Percentiles rank a stretch among this genome's conserved stretches.
phyloP scores from a whole-genome alignment of 2,113 vertebrate species.

The Eleginops maclovinus region DNA sequence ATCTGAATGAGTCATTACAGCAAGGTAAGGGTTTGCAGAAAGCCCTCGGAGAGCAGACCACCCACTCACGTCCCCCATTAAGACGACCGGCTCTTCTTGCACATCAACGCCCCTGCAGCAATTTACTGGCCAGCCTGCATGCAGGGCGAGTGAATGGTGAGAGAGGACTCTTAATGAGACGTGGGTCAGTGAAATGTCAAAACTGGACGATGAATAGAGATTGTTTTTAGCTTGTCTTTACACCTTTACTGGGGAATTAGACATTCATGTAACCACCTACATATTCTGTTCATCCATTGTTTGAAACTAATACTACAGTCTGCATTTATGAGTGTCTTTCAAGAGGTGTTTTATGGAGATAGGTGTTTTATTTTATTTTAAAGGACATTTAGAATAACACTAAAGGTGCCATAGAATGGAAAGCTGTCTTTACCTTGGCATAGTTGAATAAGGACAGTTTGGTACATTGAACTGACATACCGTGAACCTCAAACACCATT shows the following conservation, averaged over 20 bases:
- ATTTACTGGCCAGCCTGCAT: slow-evolving; percentile 53
- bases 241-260: slow-evolving; percentile 13
- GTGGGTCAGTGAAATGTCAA: slow-evolving; percentile 66
- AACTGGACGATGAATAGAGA: slow-evolving; percentile 35
- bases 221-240: not conserved
- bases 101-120: slow-evolving; percentile 67
- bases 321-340: not conserved
- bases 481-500: too few relatives aligned
- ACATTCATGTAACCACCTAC: not conserved
- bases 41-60: slow-evolving; percentile 54
- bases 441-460: too few relatives aligned
- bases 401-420: too few relatives aligned
- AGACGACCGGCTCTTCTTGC: slow-evolving; percentile 41
- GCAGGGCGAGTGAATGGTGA: slow-evolving; percentile 47
- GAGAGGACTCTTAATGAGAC: slow-evolving; percentile 70
- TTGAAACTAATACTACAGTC: not conserved
- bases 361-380: not conserved
- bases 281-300: not conserved
- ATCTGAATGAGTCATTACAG: slow-evolving; percentile 55
- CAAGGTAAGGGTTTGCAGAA: slow-evolving; percentile 51
- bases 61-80: slow-evolving; percentile 71
- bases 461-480: too few relatives aligned
- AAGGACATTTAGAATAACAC: not conserved
- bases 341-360: not conserved
- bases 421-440: too few relatives aligned